Evolutionary conservation across 2,888 invertebrate genomes (phyloP).

Genomic region (Mesochorus sp.): DNA sequence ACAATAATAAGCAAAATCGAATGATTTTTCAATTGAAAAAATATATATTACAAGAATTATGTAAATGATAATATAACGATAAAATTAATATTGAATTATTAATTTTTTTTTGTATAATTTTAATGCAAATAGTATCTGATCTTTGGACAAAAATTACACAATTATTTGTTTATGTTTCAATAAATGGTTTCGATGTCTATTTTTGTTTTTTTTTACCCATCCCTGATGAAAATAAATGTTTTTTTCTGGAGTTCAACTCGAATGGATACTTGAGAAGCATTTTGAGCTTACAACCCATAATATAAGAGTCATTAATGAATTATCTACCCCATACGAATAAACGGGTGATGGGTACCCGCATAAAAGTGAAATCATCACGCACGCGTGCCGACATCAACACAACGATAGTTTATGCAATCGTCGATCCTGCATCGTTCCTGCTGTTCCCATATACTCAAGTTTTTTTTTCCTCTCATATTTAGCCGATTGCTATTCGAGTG

Average conservation of each 20-base stretch:
- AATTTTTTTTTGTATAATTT: neutral
- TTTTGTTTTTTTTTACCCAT: too few species aligned
- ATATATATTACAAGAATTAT: too few species aligned
- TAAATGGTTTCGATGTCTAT: too few species aligned
- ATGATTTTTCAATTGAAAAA: too few species aligned
- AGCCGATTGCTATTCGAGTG: constrained; percentile 58
- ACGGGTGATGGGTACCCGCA: constrained; percentile 60
- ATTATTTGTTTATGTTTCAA: too few species aligned
- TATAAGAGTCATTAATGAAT: constrained; percentile 62
- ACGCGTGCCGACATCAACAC: constrained; percentile 51
- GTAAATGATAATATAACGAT: too few species aligned
- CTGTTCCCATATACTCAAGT: constrained; percentile 20
- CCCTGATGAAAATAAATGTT: too few species aligned
- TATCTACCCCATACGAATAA: constrained; percentile 63
- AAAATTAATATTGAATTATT: neutral
- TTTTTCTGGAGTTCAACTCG: neutral
- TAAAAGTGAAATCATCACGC: constrained; percentile 49
- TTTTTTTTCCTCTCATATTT: constrained; percentile 12
- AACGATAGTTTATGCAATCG: constrained; percentile 44
- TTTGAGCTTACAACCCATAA: neutral
- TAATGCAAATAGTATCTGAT: neutral
- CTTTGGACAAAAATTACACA: neutral
- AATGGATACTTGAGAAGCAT: constrained; percentile 11
- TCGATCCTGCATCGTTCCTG: constrained; percentile 52
- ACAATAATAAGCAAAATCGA: too few species aligned